Conservation (phyloP, 2,113 vertebrate species). For the Myrmecobius fasciatus region DNA sequence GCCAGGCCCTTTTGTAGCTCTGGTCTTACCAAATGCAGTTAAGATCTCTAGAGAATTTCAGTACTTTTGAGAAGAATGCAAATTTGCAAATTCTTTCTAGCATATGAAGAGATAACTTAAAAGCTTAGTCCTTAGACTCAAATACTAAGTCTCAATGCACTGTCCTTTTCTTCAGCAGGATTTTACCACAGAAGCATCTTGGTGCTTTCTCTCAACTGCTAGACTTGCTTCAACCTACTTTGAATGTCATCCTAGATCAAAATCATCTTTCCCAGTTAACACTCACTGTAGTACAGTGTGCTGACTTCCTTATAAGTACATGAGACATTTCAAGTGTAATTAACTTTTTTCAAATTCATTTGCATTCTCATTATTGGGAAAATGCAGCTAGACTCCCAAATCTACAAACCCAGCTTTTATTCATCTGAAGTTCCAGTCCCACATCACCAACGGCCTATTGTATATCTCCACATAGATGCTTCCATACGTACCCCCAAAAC, state of each 20-base stretch:
- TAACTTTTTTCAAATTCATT: conserved; percentile 67
- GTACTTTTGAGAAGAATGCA: neutral
- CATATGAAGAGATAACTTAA: neutral
- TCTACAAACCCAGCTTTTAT: neutral
- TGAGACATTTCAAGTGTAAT: conserved; percentile 49
- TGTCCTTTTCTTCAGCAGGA: neutral
- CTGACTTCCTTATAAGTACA: conserved; percentile 39
- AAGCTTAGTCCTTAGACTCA: neutral
- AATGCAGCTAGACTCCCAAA: neutral
- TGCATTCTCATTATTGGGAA: conserved; percentile 9
- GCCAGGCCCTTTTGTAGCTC: neutral
- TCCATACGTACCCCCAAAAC: neutral
- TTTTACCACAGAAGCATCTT: conserved; percentile 21
- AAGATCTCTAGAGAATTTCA: neutral
- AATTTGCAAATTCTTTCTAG: neutral
- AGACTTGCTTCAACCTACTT: neutral
- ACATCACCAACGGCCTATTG: neutral
- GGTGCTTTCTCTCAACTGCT: neutral
- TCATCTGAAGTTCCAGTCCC: neutral
- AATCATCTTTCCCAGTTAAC: conserved; percentile 38
- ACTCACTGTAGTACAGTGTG: neutral
- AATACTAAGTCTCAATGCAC: neutral
- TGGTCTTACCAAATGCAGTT: neutral
- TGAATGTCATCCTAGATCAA: conserved; percentile 29
- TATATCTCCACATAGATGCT: neutral